phyloP scores from a whole-genome alignment of 2,888 invertebrate species.

The Meiosimyza platycephala region DNA sequence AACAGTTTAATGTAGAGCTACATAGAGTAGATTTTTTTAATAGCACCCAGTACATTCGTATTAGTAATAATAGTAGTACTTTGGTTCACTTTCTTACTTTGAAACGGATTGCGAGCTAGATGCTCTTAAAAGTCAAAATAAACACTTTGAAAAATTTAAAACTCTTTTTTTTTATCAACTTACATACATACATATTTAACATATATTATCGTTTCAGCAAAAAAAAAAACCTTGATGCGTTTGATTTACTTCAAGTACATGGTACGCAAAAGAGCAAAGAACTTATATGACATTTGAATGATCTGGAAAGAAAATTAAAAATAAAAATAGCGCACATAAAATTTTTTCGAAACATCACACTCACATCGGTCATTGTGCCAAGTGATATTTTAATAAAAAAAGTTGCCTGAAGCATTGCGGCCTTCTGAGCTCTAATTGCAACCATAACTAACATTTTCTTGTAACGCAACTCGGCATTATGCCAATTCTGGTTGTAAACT shows the following conservation, averaged over 20 bases:
- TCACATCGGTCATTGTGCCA: conserved; percentile 57
- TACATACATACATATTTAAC: no score
- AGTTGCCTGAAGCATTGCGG: conserved; percentile 54
- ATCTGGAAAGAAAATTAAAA: conserved; percentile 51
- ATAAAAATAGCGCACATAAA: background rate
- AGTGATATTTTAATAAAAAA: conserved; percentile 54
- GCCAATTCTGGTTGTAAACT: conserved; percentile 57
- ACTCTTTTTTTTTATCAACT: no score
- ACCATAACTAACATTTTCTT: conserved; percentile 54
- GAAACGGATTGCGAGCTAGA: no score
- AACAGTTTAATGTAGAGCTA: no score
- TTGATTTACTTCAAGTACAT: conserved; percentile 50
- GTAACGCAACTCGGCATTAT: conserved; percentile 52
- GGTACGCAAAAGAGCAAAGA: conserved; percentile 60
- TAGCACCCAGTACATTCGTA: no score
- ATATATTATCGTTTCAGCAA: no score
- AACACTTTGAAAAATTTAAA: no score
- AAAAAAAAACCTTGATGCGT: no score
- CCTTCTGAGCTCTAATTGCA: conserved; percentile 54
- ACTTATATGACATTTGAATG: conserved; percentile 61
- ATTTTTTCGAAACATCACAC: conserved; percentile 18
- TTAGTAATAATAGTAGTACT: no score
- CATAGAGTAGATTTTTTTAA: no score
- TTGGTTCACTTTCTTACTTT: no score
- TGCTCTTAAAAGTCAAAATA: no score